These are phyloP conservation scores for Steinernema feltiae DNA, from an alignment of 1,140 invertebrate species.

Conservation along the genomic window DNA sequence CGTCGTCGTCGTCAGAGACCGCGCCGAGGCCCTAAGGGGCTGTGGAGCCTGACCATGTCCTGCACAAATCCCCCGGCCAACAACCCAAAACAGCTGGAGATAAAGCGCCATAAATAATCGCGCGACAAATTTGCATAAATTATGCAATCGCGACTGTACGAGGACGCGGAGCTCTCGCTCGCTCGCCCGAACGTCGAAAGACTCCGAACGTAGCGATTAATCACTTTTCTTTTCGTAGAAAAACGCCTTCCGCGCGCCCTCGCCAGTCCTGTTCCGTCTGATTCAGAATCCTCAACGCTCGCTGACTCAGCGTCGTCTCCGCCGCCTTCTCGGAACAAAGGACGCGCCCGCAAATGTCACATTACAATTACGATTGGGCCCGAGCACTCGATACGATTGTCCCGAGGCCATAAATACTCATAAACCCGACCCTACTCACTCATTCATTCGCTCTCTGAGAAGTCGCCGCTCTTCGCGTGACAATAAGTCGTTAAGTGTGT, in stretches of 20 bases:
- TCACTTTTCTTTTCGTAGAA: background rate
- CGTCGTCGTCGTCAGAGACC: no score
- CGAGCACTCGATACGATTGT: background rate
- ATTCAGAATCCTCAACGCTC: background rate
- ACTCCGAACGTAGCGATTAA: background rate
- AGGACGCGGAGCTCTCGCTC: background rate
- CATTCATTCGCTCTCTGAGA: background rate
- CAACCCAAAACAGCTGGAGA: constrained; percentile 8
- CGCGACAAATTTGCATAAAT: constrained; percentile 11
- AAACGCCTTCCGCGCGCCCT: background rate
- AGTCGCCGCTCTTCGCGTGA: background rate
- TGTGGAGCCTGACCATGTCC: background rate
- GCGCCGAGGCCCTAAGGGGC: background rate
- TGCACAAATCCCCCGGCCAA: background rate
- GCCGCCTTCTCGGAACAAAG: background rate
- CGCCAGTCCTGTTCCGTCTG: background rate
- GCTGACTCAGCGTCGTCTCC: background rate
- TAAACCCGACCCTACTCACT: background rate
- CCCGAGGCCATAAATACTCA: constrained; percentile 8
- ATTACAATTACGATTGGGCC: background rate
- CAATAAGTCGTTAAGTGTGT: constrained; percentile 3
- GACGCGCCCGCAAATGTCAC: background rate
- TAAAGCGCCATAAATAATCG: constrained; percentile 7
- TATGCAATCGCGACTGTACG: constrained; percentile 8
- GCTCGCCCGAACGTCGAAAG: background rate